Evolutionary conservation across 2,797 vertebrate species (phyloP).

Genomic region (Sebastes itinus): DNA sequence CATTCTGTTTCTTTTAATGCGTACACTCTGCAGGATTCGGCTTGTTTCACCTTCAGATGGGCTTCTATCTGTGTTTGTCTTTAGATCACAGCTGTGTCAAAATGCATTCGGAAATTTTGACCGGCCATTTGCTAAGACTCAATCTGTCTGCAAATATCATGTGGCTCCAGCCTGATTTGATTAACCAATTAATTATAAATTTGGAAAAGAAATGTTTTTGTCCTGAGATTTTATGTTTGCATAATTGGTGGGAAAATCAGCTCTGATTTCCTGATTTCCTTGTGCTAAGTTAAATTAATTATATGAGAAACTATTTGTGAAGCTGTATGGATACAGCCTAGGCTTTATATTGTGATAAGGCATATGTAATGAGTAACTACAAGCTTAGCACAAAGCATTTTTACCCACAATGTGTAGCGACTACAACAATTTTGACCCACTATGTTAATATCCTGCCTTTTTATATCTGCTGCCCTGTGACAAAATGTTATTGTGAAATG

Average conservation of each 20-base stretch:
- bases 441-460: not conserved
- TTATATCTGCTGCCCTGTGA: not conserved
- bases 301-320: not conserved
- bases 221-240: not conserved
- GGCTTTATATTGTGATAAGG: not conserved
- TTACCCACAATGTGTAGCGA: no score
- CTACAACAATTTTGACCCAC: not conserved
- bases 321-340: not conserved
- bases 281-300: not conserved
- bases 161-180: not conserved
- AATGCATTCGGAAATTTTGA: not conserved
- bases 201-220: fast-evolving
- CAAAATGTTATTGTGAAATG: not conserved
- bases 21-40: not conserved
- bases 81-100: not conserved
- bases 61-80: not conserved
- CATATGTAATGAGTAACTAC: not conserved
- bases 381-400: no score
- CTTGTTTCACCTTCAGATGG: not conserved
- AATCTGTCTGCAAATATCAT: not conserved
- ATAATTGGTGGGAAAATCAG: not conserved
- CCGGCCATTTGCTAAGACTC: not conserved
- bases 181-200: not conserved
- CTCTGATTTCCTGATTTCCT: no score
- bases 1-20: not conserved